Conservation (phyloP, 2,113 vertebrate genomes). For the Tachycineta bicolor region DNA sequence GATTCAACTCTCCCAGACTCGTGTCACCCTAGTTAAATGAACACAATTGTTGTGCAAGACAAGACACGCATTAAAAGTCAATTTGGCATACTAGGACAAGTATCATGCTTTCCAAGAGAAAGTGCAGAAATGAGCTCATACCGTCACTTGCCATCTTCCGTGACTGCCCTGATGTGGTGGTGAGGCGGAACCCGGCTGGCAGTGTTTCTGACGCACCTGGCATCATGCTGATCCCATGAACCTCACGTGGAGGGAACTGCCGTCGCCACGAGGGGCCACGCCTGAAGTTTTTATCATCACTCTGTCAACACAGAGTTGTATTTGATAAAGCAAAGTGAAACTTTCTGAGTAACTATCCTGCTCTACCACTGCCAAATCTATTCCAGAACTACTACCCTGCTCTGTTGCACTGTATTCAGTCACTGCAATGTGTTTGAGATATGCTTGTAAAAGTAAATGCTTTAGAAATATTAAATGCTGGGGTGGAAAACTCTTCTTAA, state of each 20-base stretch:
- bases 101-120: not conserved
- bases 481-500: not conserved
- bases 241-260: conserved; percentile 93
- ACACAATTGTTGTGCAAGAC: accelerated
- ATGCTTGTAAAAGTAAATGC: not conserved
- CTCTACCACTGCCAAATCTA: not conserved
- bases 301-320: conserved; percentile 73
- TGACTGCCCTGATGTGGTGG: conserved; percentile 90
- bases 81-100: not conserved
- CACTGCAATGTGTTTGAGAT: not conserved
- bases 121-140: conserved; percentile 60
- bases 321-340: not conserved
- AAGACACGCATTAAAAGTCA: not conserved
- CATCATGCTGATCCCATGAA: conserved; percentile 99
- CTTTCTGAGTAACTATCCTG: not conserved
- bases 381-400: not conserved
- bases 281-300: conserved; percentile 90
- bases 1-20: not conserved
- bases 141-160: conserved; percentile 91
- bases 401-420: not conserved
- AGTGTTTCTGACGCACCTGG: conserved; percentile 96
- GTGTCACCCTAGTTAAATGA: not conserved
- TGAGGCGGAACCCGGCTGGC: conserved; percentile 95
- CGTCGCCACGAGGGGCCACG: conserved; percentile 93
- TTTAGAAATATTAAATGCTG: not conserved